A percentile compares a stretch with the other conserved stretches of the same genome.
These are phyloP conservation scores for Etheostoma nigrum DNA, from an alignment of 2,797 vertebrate genomes.

Conservation along the genomic window DNA sequence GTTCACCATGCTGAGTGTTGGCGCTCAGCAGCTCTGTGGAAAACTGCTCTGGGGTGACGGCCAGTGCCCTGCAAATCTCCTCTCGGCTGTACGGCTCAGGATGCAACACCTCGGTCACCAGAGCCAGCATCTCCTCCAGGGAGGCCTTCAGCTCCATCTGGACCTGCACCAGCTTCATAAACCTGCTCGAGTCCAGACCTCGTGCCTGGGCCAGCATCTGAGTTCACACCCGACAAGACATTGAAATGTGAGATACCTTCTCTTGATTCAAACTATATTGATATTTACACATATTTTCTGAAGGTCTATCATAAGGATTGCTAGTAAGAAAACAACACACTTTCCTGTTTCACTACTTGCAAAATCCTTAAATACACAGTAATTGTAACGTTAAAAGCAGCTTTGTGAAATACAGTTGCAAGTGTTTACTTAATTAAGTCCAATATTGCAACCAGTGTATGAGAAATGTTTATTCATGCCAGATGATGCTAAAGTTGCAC, in stretches of 20 bases:
- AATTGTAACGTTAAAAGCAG: not conserved
- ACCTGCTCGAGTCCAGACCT: conserved; percentile 84
- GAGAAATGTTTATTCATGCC: not conserved
- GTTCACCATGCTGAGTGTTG: conserved; percentile 92
- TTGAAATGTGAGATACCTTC: not conserved
- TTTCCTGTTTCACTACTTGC: not conserved
- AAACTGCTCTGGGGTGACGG: conserved; percentile 88
- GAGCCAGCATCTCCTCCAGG: conserved; percentile 90
- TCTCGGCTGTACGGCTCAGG: conserved; percentile 91
- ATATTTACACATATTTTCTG: not conserved
- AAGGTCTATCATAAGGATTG: not conserved
- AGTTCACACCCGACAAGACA: conserved; percentile 19
- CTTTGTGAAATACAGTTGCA: not conserved
- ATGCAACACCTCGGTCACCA: conserved; percentile 91
- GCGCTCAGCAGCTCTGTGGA: conserved; percentile 86
- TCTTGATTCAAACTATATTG: not conserved
- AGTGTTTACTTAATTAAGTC: not conserved
- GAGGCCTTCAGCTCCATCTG: conserved; percentile 86
- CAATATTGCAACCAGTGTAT: not conserved
- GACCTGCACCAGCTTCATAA: conserved; percentile 89
- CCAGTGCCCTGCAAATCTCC: conserved; percentile 91
- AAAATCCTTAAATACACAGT: not conserved
- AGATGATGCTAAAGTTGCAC: not conserved
- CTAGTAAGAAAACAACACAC: not conserved
- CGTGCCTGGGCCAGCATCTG: conserved; percentile 91